Base-by-base conservation (phyloP, 30 jellyfish, hydroid and myxozoan species). In the Morbakka virulenta region DNA sequence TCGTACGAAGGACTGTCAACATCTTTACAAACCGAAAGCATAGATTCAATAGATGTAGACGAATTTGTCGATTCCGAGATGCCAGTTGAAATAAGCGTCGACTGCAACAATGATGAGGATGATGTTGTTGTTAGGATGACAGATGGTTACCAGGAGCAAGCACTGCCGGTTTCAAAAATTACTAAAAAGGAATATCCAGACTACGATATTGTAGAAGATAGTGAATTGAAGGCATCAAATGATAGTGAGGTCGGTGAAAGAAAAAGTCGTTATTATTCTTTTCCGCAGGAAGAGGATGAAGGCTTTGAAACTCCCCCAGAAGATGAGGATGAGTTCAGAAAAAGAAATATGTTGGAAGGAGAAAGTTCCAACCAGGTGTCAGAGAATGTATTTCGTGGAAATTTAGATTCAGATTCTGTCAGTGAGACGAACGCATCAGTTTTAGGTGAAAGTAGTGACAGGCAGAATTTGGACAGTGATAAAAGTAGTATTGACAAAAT, bases 1-100 rank as follows among this genome's bases (percentile, higher is more conserved):
- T 92, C 98, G 11, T 92, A 62, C 78, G 98, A 92, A 80, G 28
- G 75, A 14, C 79, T 87, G 31, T 74, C 96, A 13, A 75, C 85
- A 4, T 50, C 76, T 33, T 63, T 76, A 12, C 73, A 49, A 34
- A 78, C 95, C 12, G 96, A 62, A 21, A 86, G 96, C 52, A 36
- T 28, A 33, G 62, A 80, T 28, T 86, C 91, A 3, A 63, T 74
- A 12, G 70, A 50, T 14, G 64, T 79, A 23, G 62, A 50, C 52
- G 96, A 86, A 25, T 72, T 87, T 35, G 22, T 62, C 3, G 98
- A 85, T 52, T 85, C 98, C 17, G 98, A 85, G 62, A 64, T 50
- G 52, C 96, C 95, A 11, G 67, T 85, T n/a, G 98, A 85, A 79
- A 79, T 85, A 28, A 85, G 96, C 76, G 76, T 77, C 11, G 77